These are phyloP conservation scores for Meloidogyne hapla DNA, from an alignment of 1,140 invertebrate species.

Conservation along the genomic window DNA sequence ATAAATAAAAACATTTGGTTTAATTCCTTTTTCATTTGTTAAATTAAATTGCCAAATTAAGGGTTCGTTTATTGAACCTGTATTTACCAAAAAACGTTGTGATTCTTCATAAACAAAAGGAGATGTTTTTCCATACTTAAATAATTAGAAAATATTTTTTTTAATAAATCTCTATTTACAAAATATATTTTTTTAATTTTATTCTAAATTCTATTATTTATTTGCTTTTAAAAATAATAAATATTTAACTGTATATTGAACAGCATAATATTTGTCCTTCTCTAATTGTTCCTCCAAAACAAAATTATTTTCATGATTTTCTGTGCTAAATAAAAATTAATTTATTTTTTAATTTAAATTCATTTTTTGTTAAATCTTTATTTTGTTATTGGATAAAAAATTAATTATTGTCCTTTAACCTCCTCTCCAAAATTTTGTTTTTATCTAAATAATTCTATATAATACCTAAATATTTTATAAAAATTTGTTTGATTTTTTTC, in stretches of 20 bases:
- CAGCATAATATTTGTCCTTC: conserved; percentile 51
- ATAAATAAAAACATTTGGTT: conserved; percentile 19
- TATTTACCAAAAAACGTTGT: conserved; percentile 57
- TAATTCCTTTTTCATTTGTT: conserved; percentile 9
- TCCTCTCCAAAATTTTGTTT: no score
- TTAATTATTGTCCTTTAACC: no score
- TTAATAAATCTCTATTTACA: no score
- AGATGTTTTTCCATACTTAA: conserved; percentile 52
- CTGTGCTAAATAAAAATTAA: conserved; percentile 35
- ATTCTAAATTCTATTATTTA: no score
- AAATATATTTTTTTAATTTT: no score
- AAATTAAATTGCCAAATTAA: conserved; percentile 38
- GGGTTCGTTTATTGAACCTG: conserved; percentile 28
- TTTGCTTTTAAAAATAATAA: no score
- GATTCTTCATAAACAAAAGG: conserved; percentile 59
- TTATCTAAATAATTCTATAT: background rate
- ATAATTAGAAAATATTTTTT: background rate
- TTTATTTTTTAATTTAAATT: background rate
- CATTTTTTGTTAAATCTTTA: no score
- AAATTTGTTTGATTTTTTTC: conserved; percentile 41
- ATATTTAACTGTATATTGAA: conserved; percentile 51
- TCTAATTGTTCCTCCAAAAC: conserved; percentile 49
- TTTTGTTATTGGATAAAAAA: no score
- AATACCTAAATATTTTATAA: conserved; percentile 43
- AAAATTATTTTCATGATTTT: conserved; percentile 42